phyloP scores from a whole-genome alignment of 2,113 vertebrate genomes.

The Microtus montanus region DNA sequence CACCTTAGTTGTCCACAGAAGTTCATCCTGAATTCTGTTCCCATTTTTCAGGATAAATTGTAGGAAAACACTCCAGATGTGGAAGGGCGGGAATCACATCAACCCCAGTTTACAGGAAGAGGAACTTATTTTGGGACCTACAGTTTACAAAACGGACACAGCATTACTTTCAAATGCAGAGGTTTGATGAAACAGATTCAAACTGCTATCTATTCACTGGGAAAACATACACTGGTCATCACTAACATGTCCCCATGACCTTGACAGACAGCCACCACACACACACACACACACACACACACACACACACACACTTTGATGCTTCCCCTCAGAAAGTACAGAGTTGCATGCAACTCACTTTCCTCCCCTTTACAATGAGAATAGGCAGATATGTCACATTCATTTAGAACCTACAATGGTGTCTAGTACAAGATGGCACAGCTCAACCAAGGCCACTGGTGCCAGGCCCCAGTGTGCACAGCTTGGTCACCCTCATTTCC shows the following conservation, averaged over 20 bases:
- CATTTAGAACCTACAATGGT: background rate
- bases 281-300: background rate
- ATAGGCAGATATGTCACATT: background rate
- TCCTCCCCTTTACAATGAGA: background rate
- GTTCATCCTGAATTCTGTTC: background rate
- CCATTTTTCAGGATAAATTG: background rate
- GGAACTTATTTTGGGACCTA: background rate
- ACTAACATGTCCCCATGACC: background rate
- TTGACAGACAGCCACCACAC: background rate
- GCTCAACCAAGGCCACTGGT: background rate
- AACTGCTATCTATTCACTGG: background rate
- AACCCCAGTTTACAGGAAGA: accelerated
- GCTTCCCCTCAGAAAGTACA: background rate
- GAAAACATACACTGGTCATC: background rate
- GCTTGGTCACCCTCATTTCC: background rate
- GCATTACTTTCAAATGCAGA: background rate
- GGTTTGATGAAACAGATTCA: background rate
- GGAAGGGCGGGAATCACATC: no score
- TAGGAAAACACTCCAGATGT: no score
- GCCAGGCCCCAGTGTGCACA: background rate
- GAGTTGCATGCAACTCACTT: background rate
- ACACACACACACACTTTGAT: background rate
- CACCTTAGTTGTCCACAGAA: background rate
- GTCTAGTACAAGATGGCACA: background rate
- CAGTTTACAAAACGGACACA: no score